phyloP scores from a whole-genome alignment of 2,113 vertebrate species.

The Chloroceryle aenea region DNA sequence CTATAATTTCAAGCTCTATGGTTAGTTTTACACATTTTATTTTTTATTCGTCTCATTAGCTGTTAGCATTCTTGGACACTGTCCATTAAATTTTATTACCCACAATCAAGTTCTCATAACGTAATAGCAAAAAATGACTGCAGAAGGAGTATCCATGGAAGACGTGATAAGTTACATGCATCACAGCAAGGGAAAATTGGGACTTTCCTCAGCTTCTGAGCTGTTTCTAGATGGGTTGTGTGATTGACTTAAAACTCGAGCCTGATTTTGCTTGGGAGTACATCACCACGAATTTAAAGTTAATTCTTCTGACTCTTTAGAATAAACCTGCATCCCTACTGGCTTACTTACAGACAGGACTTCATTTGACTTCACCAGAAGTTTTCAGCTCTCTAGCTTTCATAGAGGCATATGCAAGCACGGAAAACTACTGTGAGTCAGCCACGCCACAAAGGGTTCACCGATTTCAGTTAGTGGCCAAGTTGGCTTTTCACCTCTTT shows the following conservation, averaged over 20 bases:
- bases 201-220: not conserved
- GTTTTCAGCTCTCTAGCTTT: not conserved
- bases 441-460: not conserved
- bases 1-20: not conserved
- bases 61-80: slow-evolving; percentile 34
- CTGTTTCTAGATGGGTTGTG: not conserved
- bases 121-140: not conserved
- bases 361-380: not conserved
- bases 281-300: not conserved
- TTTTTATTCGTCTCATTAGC: slow-evolving; percentile 54
- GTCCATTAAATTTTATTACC: slow-evolving; percentile 50
- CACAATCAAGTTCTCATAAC: slow-evolving; percentile 20
- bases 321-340: not conserved
- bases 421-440: not conserved
- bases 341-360: not conserved
- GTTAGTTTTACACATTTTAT: slow-evolving; percentile 44
- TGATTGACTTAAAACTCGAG: not conserved
- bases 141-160: not conserved
- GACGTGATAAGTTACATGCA: not conserved
- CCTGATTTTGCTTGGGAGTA: not conserved
- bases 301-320: not conserved
- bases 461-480: not conserved
- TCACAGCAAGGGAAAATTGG: not conserved
- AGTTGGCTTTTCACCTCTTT: not conserved
- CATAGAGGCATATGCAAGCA: not conserved